A percentile compares a stretch with the other conserved stretches of the same genome.
phyloP scores from a whole-genome alignment of 2,888 invertebrate species.

The Rhagophthalmus giganteus region DNA sequence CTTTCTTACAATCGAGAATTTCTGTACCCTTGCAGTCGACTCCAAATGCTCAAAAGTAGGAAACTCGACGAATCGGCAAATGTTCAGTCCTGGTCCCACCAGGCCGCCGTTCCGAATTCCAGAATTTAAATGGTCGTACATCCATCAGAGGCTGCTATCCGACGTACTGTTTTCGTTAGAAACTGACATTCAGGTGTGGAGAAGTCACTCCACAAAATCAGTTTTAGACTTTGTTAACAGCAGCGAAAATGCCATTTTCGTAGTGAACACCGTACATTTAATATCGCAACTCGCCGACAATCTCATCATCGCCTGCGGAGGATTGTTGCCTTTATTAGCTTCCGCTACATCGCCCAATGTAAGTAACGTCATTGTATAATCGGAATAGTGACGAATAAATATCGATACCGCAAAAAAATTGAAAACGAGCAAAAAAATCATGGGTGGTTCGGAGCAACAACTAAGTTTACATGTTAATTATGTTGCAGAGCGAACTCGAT shows the following conservation, averaged over 20 bases:
- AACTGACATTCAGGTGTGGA: slow-evolving; percentile 91
- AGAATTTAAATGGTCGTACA: slow-evolving; percentile 99
- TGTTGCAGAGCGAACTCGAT: slow-evolving; percentile 88
- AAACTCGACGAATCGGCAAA: slow-evolving; percentile 72
- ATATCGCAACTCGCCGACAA: slow-evolving; percentile 99
- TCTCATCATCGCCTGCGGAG: slow-evolving; percentile 97
- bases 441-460: too few relatives aligned
- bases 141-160: slow-evolving; percentile 93
- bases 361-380: too few relatives aligned
- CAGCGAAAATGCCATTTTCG: slow-evolving; percentile 97
- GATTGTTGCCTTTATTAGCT: slow-evolving; percentile 91
- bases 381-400: too few relatives aligned
- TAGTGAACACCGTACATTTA: slow-evolving; percentile 98
- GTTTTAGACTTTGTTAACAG: slow-evolving; percentile 98
- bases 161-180: slow-evolving; percentile 97
- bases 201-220: slow-evolving; percentile 93
- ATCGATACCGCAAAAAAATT: too few relatives aligned
- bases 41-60: slow-evolving; percentile 64
- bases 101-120: slow-evolving; percentile 97
- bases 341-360: slow-evolving; percentile 99
- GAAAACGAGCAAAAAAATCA: too few relatives aligned
- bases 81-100: slow-evolving; percentile 92
- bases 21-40: slow-evolving; percentile 44
- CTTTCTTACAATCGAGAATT: background rate
- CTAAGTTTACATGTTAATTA: too few relatives aligned